phyloP scores from a whole-genome alignment of 2,888 invertebrate genomes.

The Parochlus steinenii region DNA sequence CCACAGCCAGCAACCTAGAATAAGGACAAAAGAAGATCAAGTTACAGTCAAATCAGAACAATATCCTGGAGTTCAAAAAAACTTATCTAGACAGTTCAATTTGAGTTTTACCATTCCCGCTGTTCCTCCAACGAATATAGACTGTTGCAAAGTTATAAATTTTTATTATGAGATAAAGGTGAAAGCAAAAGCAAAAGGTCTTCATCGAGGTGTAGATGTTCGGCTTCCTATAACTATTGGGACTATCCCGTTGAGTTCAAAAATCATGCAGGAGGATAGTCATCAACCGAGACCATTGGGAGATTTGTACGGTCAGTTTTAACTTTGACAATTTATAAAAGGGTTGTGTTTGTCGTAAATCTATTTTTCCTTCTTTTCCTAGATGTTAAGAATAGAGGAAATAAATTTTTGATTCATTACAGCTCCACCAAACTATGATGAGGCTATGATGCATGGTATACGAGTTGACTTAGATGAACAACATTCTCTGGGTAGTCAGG shows the following conservation, averaged over 20 bases:
- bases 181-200: background rate
- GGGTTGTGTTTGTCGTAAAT: conserved; percentile 5
- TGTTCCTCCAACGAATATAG: conserved; percentile 5
- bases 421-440: conserved; percentile 10
- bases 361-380: background rate
- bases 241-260: conserved; percentile 1
- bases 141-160: conserved; percentile 1
- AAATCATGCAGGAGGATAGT: too few species aligned
- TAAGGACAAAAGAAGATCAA: conserved; percentile 1
- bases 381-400: background rate
- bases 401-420: too few species aligned
- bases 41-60: background rate
- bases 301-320: too few species aligned
- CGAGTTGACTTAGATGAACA: too few species aligned
- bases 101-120: conserved; percentile 1
- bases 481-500: too few species aligned
- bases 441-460: too few species aligned
- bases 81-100: background rate
- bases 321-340: background rate
- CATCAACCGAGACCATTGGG: too few species aligned
- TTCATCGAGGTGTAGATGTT: conserved; percentile 3
- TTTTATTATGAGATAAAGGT: conserved; percentile 9
- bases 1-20: conserved; percentile 2
- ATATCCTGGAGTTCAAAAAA: background rate
- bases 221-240: conserved; percentile 7